Percentiles rank a stretch among this genome's conserved stretches.
These are phyloP conservation scores for Acholoe squamosa DNA, from an alignment of 2,888 invertebrate species.

Conservation along the genomic window DNA sequence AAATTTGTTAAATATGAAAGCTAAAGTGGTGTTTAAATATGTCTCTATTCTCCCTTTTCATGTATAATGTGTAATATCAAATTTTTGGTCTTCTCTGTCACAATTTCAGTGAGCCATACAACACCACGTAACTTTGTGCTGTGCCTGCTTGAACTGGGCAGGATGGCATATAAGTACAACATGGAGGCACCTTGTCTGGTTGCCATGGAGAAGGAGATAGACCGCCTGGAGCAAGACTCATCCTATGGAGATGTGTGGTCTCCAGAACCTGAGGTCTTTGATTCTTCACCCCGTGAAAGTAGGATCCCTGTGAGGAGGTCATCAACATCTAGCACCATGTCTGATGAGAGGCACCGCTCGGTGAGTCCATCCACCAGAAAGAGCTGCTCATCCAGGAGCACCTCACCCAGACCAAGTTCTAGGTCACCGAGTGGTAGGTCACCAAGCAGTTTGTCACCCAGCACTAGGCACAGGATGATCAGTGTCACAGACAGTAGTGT, in stretches of 20 bases:
- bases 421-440: not conserved
- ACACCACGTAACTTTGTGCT: slow-evolving; percentile 93
- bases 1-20: no score
- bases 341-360: not conserved
- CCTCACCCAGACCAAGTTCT: not conserved
- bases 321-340: not conserved
- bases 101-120: slow-evolving; percentile 89
- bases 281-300: slow-evolving; percentile 18
- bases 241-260: not conserved
- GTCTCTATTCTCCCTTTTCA: no score
- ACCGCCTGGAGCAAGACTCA: slow-evolving; percentile 42
- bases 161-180: slow-evolving; percentile 89
- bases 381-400: not conserved
- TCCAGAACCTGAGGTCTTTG: not conserved
- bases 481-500: slow-evolving; percentile 11
- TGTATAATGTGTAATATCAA: no score
- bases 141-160: slow-evolving; percentile 92
- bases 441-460: not conserved
- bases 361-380: not conserved
- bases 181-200: slow-evolving; percentile 93
- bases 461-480: not conserved
- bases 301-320: not conserved
- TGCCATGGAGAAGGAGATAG: slow-evolving; percentile 65
- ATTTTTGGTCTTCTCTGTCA: no score
- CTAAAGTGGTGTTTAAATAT: no score